Evolutionary conservation across 2,888 invertebrate species (phyloP).

Genomic region (Plutella xylostella): DNA sequence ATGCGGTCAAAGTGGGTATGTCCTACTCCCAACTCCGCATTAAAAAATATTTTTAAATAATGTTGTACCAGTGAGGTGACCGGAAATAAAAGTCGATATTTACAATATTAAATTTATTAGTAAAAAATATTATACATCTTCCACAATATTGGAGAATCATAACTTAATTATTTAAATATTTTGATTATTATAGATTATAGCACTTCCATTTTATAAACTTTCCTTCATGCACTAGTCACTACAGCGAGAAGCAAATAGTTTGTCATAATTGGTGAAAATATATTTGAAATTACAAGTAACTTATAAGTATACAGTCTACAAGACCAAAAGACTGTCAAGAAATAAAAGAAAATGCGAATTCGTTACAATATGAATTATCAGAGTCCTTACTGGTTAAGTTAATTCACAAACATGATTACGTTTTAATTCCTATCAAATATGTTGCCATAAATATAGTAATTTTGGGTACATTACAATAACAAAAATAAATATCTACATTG

Average conservation of each 20-base stretch:
- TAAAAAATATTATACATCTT: constrained; percentile 71
- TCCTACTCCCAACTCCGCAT: too few species aligned
- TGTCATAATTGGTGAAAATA: too few species aligned
- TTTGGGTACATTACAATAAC: constrained; percentile 64
- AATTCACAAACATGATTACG: constrained; percentile 20
- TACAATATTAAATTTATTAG: constrained; percentile 71
- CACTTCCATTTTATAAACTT: constrained; percentile 58
- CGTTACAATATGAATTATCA: too few species aligned
- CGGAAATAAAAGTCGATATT: constrained; percentile 23
- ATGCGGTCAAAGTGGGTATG: too few species aligned
- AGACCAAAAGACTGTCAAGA: too few species aligned
- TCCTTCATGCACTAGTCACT: constrained; percentile 52
- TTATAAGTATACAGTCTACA: too few species aligned
- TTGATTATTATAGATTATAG: constrained; percentile 67
- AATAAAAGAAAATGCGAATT: too few species aligned
- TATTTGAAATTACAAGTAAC: too few species aligned
- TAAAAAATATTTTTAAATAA: too few species aligned
- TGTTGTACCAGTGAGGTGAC: background rate
- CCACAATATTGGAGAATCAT: constrained; percentile 69
- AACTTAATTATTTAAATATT: constrained; percentile 66
- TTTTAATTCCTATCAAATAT: constrained; percentile 37
- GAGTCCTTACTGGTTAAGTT: too few species aligned
- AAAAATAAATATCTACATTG: constrained; percentile 70
- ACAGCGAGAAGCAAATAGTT: constrained; percentile 51
- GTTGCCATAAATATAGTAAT: constrained; percentile 54